Base-by-base conservation (phyloP, 2,888 invertebrate genomes). In the Netelia melanura region DNA sequence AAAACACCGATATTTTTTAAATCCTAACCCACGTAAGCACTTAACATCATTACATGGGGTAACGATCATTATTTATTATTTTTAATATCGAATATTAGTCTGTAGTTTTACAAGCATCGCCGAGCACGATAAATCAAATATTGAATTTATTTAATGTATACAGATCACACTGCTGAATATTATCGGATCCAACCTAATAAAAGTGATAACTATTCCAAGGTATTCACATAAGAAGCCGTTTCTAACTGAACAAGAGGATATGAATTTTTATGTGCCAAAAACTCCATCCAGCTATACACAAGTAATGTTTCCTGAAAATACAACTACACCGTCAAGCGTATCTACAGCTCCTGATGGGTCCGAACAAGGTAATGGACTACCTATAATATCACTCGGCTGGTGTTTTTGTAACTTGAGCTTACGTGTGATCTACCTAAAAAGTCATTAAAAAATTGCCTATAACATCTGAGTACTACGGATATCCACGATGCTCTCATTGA, bases 151-250 rank as follows among this genome's bases (percentile, higher is more conserved):
- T 14, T 38, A 58, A n/a, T 52, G 9, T 38, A 21, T 86, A 65
- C 38, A 94, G 94, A 94, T 95, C 23, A 93, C 93, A 83, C 93
- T 95, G 84, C 92, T 95, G 84, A 94, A 94, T 5, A 93, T 92
- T 84, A 93, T 95, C 76, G 87, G 94, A 6, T 92, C 91, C 77
- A 94, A 94, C 75, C 89, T 95, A 14, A 87, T 91, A 68, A 94
- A 94, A 80, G 91, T 94, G 17, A 86, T 92, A 1, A 90, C 89
- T 68, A 93, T 91, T 87, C 85, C 94, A 58, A 82, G 58, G 3
- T 64, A 89, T 11, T 92, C 93, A 21, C 91, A 92, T 67, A 89
- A 77, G 52, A 86, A 77, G 76, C 56, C 62, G 0, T 14, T 3
- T 6, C 48, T 62, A 61, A 61, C 23, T 11, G 79, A 79, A 25